Evolutionary conservation across 1,140 invertebrate species (phyloP).

Genomic region (Tribolium castaneum): DNA sequence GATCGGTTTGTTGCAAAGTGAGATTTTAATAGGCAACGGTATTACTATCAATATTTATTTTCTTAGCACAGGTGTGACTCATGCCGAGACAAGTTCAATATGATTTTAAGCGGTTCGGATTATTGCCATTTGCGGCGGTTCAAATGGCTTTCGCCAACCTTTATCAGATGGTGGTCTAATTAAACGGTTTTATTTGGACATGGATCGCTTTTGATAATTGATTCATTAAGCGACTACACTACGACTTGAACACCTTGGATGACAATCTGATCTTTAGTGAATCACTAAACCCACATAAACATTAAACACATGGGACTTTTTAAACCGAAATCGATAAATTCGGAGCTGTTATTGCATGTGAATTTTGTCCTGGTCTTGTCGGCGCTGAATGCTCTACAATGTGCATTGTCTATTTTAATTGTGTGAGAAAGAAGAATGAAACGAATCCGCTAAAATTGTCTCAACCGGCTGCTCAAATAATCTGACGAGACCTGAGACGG

Average conservation of each 20-base stretch:
- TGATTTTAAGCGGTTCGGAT: slow-evolving; percentile 6
- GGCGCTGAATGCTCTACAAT: slow-evolving; percentile 11
- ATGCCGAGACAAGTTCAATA: slow-evolving; percentile 40
- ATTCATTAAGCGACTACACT: slow-evolving; percentile 1
- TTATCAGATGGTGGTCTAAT: background rate
- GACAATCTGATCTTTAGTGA: slow-evolving; percentile 34
- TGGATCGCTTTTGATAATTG: slow-evolving; percentile 1
- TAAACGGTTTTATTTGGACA: slow-evolving; percentile 9
- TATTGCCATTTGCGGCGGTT: slow-evolving; percentile 1
- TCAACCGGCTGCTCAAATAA: background rate
- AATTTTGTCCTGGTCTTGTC: background rate
- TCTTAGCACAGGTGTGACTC: slow-evolving; percentile 46
- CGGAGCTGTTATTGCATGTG: slow-evolving; percentile 10
- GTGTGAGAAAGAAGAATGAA: slow-evolving; percentile 2
- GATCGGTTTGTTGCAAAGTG: background rate
- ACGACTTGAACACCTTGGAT: slow-evolving; percentile 46
- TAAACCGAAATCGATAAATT: slow-evolving; percentile 19
- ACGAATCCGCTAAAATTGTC: slow-evolving; percentile 3
- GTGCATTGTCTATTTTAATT: slow-evolving; percentile 30
- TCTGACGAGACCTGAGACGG: background rate
- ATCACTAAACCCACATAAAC: slow-evolving; percentile 48
- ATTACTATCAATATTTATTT: slow-evolving; percentile 41
- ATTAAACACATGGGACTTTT: slow-evolving; percentile 39
- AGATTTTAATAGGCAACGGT: slow-evolving; percentile 1
- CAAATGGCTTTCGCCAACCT: background rate